Conservation (phyloP, 2,797 vertebrate species). For the Cryptoprocta ferox region DNA sequence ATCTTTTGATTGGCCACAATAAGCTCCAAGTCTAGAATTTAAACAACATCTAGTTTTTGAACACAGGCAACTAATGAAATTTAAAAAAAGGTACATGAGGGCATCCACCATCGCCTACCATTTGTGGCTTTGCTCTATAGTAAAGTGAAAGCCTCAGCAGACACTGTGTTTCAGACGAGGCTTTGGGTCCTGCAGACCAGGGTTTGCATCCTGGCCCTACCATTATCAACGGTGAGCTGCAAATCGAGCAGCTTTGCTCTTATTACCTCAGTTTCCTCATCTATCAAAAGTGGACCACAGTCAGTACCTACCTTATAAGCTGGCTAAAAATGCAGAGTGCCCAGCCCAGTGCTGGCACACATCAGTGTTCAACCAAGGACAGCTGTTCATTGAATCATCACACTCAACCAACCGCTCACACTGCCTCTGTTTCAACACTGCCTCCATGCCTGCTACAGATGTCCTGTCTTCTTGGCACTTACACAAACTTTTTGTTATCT, state of each 20-base stretch:
- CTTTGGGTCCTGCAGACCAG: not conserved
- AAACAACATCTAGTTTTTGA: not conserved
- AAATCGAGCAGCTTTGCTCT: not conserved
- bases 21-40: not conserved
- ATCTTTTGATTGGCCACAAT: not conserved
- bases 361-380: not conserved
- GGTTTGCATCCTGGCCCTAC: not conserved
- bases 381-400: not conserved
- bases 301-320: fast-evolving
- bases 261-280: not conserved
- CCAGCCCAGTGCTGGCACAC: not conserved
- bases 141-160: not conserved
- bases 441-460: not conserved
- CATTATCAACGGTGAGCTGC: fast-evolving
- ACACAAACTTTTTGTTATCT: too few species aligned
- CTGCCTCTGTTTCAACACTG: too few species aligned
- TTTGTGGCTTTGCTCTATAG: not conserved
- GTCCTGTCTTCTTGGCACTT: not conserved
- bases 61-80: not conserved
- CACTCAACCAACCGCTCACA: fast-evolving
- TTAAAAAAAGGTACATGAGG: not conserved
- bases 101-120: not conserved
- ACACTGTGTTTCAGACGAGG: not conserved
- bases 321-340: not conserved
- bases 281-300: not conserved